phyloP scores from a whole-genome alignment of 2,113 vertebrate species.

The Semnopithecus entellus region DNA sequence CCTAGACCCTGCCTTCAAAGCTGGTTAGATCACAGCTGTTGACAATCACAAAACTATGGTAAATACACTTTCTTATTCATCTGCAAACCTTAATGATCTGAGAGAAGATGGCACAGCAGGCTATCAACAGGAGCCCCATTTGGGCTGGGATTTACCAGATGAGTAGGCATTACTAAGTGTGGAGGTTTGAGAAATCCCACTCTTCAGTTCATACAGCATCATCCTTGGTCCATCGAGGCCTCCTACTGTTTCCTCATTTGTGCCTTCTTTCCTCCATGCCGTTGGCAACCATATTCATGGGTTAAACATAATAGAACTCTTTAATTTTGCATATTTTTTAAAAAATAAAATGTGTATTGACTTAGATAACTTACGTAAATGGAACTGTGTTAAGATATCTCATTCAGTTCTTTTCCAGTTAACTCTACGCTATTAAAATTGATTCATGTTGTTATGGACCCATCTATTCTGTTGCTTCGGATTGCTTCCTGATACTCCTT shows the following conservation, averaged over 20 bases:
- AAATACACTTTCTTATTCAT: not conserved
- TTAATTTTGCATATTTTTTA: not conserved
- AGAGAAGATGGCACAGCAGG: not conserved
- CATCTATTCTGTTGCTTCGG: not conserved
- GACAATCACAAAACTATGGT: not conserved
- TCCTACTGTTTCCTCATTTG: not conserved
- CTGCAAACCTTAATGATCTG: not conserved
- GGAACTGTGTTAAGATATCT: too few species aligned
- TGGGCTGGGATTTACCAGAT: not conserved
- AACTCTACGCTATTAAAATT: not conserved
- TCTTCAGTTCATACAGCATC: not conserved
- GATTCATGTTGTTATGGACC: not conserved
- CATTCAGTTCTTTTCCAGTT: not conserved
- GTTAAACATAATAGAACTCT: not conserved
- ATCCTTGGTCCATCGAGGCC: rapidly evolving
- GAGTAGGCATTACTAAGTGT: too few species aligned
- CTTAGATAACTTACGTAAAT: not conserved
- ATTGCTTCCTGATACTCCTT: not conserved
- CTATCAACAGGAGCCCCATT: not conserved
- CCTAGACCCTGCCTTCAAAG: not conserved
- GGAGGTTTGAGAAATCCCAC: not conserved
- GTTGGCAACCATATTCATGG: not conserved
- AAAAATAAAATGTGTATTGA: not conserved
- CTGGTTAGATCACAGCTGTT: not conserved
- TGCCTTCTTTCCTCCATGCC: not conserved